Percentiles rank a stretch among this genome's conserved stretches.
phyloP scores from a whole-genome alignment of 1,140 invertebrate genomes.

The Dolichoris vasculosae region DNA sequence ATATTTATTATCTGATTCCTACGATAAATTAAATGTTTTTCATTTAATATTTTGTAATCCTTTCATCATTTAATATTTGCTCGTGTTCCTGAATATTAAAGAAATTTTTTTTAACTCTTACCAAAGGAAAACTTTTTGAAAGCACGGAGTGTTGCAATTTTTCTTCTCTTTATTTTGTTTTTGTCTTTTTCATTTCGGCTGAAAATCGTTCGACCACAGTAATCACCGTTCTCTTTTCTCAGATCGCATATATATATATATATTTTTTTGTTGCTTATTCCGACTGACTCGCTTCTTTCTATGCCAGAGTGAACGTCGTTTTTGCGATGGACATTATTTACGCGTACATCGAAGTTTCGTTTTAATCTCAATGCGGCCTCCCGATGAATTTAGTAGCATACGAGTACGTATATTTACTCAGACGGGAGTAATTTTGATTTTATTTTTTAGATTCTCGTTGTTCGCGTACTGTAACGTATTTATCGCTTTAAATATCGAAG shows the following conservation, averaged over 20 bases:
- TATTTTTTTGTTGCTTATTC: neutral
- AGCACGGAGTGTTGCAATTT: neutral
- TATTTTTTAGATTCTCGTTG: neutral
- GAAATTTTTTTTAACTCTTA: too few species aligned
- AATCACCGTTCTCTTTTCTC: constrained; percentile 38
- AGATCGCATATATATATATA: too few species aligned
- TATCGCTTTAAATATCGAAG: neutral
- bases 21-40: too few species aligned
- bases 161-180: neutral
- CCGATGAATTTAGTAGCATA: neutral
- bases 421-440: neutral
- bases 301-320: neutral
- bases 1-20: too few species aligned
- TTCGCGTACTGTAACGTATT: neutral
- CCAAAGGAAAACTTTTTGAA: neutral
- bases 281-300: constrained; percentile 9
- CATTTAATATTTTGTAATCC: too few species aligned
- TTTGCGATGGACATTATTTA: neutral
- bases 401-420: neutral
- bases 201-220: constrained; percentile 46
- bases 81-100: too few species aligned
- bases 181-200: constrained; percentile 6
- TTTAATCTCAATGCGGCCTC: constrained; percentile 40
- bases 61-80: too few species aligned
- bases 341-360: neutral